A percentile compares a stretch with the other conserved stretches of the same genome.
These are phyloP conservation scores for Chromis chromis DNA, from an alignment of 2,797 vertebrate genomes.

Conservation along the genomic window DNA sequence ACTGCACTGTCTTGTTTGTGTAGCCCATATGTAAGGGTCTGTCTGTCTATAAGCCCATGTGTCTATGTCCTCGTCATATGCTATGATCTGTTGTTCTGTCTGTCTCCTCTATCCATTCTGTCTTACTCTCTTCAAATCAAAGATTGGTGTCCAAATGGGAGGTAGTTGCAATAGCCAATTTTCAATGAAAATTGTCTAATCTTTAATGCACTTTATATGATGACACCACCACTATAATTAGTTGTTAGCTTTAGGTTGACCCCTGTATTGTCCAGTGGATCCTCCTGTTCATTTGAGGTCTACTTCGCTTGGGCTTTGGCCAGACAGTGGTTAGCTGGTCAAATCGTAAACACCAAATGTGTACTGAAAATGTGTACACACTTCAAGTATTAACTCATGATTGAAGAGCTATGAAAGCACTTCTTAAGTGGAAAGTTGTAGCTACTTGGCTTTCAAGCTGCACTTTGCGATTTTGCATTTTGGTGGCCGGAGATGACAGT, in stretches of 20 bases:
- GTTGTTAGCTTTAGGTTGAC: conserved; percentile 16
- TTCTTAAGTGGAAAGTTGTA: background rate
- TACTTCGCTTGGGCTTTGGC: background rate
- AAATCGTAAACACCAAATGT: background rate
- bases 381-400: background rate
- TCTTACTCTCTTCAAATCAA: conserved; percentile 5
- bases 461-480: conserved; percentile 19
- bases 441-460: conserved; percentile 24
- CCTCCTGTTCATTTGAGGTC: conserved; percentile 1
- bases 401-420: conserved; percentile 2
- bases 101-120: conserved; percentile 34
- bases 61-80: conserved; percentile 41
- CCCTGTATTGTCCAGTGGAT: background rate
- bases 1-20: conserved; percentile 50
- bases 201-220: conserved; percentile 62
- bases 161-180: conserved; percentile 18
- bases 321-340: background rate
- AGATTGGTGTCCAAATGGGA: conserved; percentile 22
- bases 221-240: background rate
- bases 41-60: conserved; percentile 33
- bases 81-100: conserved; percentile 46
- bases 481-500: background rate
- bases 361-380: background rate
- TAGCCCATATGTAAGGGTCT: conserved; percentile 53
- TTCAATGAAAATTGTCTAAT: conserved; percentile 19